Conservation (phyloP, 2,797 vertebrate genomes). For the Benthosema pterotum region DNA sequence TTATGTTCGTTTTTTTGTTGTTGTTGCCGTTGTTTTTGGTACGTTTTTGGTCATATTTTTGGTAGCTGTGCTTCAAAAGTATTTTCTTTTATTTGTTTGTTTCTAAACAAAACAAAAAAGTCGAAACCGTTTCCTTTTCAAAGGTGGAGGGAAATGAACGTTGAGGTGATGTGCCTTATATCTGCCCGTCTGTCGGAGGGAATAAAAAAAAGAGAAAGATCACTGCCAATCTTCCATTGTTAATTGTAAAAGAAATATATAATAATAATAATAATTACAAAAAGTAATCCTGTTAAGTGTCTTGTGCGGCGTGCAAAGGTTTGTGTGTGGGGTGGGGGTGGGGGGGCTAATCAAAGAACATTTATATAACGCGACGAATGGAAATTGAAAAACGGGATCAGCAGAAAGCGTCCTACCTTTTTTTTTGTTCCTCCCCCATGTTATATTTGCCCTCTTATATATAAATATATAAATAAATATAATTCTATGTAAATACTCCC, state of each 20-base stretch:
- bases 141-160: conserved; percentile 70
- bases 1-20: conserved; percentile 45
- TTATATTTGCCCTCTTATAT: conserved; percentile 70
- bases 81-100: conserved; percentile 42
- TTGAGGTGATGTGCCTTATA: conserved; percentile 95
- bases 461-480: conserved; percentile 65
- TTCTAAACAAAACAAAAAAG: conserved; percentile 67
- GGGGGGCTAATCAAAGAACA: conserved; percentile 52
- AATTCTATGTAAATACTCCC: conserved; percentile 88
- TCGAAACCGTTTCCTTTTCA: conserved; percentile 69
- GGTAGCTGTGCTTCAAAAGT: conserved; percentile 53
- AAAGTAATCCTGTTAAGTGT: conserved; percentile 68
- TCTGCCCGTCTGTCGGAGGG: conserved; percentile 78
- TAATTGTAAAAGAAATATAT: conserved; percentile 69
- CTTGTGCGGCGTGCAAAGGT: conserved; percentile 72
- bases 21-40: conserved; percentile 43
- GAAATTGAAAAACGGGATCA: conserved; percentile 77
- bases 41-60: conserved; percentile 70
- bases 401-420: conserved; percentile 85
- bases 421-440: conserved; percentile 54
- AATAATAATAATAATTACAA: conserved; percentile 45
- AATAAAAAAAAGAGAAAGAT: conserved; percentile 79
- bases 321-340: conserved; percentile 27
- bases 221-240: conserved; percentile 86
- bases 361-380: conserved; percentile 70